Evolutionary conservation across 2,797 vertebrate genomes (phyloP).

Genomic region (Natrix natrix): DNA sequence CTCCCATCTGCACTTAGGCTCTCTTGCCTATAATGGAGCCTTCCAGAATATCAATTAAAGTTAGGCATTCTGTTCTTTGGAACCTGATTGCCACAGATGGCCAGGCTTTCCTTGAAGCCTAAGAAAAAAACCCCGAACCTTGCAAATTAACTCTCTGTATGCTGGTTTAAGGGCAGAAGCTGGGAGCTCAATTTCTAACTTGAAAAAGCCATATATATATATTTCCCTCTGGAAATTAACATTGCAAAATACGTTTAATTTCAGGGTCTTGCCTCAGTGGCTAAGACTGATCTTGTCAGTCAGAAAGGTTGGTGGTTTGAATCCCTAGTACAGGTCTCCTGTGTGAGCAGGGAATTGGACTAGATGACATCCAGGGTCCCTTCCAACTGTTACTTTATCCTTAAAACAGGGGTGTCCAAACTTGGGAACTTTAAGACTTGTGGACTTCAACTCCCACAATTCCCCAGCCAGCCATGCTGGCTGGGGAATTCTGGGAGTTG

Average conservation of each 20-base stretch:
- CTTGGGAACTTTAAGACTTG: too few species aligned
- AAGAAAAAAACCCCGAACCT: too few species aligned
- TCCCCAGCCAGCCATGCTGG: too few species aligned
- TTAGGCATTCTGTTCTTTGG: not conserved
- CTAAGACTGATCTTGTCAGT: too few species aligned
- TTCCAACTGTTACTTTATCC: too few species aligned
- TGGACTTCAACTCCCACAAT: too few species aligned
- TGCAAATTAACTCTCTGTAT: not conserved
- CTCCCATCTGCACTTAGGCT: not conserved
- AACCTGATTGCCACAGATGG: not conserved
- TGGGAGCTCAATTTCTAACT: not conserved
- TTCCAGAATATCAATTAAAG: not conserved
- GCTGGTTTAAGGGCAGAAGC: not conserved
- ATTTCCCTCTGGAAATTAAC: not conserved
- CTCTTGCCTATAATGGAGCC: not conserved
- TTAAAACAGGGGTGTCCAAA: not conserved
- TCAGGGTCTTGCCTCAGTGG: too few species aligned
- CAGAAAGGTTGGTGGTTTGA: too few species aligned
- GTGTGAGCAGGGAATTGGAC: too few species aligned
- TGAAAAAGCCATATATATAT: not conserved
- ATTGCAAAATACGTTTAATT: not conserved
- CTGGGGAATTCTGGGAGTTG: too few species aligned
- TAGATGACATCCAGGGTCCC: too few species aligned
- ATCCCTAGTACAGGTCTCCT: too few species aligned
- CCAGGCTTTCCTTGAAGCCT: not conserved